These are phyloP conservation scores for Drosophila setosimentum DNA, from an alignment of 2,888 invertebrate species.

Conservation along the genomic window DNA sequence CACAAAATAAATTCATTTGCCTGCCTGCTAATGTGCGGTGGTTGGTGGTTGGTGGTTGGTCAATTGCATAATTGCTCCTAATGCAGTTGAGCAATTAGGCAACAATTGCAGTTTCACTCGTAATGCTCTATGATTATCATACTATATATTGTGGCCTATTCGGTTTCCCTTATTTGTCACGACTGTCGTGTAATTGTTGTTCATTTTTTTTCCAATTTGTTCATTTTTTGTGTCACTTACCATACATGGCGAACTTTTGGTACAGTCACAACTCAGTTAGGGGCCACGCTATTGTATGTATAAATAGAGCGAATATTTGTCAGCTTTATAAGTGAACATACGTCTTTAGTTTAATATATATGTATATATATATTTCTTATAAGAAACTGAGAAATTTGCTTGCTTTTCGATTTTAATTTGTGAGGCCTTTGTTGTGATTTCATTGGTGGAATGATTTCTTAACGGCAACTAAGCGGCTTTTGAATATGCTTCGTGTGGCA, in stretches of 20 bases:
- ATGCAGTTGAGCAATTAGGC: conserved; percentile 75
- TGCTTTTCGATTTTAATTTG: conserved; percentile 60
- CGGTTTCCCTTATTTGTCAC: conserved; percentile 8
- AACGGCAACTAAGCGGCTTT: conserved; percentile 48
- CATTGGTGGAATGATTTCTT: conserved; percentile 35
- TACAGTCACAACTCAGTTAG: background rate
- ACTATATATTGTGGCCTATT: background rate
- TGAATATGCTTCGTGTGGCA: conserved; percentile 38
- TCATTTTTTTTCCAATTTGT: conserved; percentile 13
- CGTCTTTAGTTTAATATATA: conserved; percentile 12
- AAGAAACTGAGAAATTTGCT: conserved; percentile 62
- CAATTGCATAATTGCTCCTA: conserved; percentile 70
- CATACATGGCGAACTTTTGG: conserved; percentile 18
- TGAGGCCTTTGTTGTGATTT: conserved; percentile 57
- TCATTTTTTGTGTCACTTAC: conserved; percentile 35
- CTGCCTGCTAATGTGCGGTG: conserved; percentile 22
- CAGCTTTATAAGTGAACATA: conserved; percentile 24
- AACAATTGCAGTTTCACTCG: conserved; percentile 44
- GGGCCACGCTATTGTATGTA: conserved; percentile 3
- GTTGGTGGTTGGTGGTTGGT: conserved; percentile 10
- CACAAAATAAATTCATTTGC: conserved; percentile 53
- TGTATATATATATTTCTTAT: conserved; percentile 6
- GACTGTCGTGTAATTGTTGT: conserved; percentile 28
- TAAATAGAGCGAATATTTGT: conserved; percentile 37
- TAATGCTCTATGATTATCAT: conserved; percentile 19